Evolutionary conservation across 2,888 invertebrate genomes (phyloP).

Genomic region (Stictocephala bisonia): DNA sequence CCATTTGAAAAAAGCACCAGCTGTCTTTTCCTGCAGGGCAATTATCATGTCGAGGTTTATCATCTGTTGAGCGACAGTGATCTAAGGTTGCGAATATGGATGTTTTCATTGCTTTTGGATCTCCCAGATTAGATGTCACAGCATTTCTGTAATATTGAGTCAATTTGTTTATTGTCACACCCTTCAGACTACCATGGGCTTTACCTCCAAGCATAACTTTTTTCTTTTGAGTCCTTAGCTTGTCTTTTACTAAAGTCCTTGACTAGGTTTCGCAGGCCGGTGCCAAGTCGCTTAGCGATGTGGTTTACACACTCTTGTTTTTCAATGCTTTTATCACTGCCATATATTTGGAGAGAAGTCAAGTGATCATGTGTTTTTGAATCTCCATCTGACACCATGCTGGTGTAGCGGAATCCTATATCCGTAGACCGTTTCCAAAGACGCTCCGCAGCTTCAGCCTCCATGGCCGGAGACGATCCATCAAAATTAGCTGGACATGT

Average conservation of each 20-base stretch:
- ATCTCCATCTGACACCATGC: constrained; percentile 17
- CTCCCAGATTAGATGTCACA: not conserved
- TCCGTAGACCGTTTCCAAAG: constrained; percentile 28
- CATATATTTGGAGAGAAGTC: constrained; percentile 1
- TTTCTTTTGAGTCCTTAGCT: not conserved
- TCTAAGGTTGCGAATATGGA: constrained; percentile 6
- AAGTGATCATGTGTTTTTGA: not conserved
- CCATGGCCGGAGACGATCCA: no score
- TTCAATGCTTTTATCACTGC: not conserved
- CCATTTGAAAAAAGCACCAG: constrained; percentile 26
- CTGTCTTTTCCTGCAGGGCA: constrained; percentile 19
- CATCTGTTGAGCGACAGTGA: constrained; percentile 18
- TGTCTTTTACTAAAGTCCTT: constrained; percentile 10
- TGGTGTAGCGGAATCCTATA: constrained; percentile 16
- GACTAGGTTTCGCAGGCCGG: constrained; percentile 16
- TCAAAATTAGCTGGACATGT: no score
- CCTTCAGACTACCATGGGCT: constrained; percentile 24
- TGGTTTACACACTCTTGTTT: constrained; percentile 28
- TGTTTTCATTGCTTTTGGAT: constrained; percentile 18
- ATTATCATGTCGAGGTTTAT: constrained; percentile 17
- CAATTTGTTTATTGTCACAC: not conserved
- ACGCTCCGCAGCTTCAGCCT: not conserved
- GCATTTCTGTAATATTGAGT: constrained; percentile 21
- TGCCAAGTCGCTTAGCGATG: constrained; percentile 15
- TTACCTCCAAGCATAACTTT: constrained; percentile 26